Base-by-base conservation (phyloP, 2,113 vertebrate genomes). In the Calidris pugnax region DNA sequence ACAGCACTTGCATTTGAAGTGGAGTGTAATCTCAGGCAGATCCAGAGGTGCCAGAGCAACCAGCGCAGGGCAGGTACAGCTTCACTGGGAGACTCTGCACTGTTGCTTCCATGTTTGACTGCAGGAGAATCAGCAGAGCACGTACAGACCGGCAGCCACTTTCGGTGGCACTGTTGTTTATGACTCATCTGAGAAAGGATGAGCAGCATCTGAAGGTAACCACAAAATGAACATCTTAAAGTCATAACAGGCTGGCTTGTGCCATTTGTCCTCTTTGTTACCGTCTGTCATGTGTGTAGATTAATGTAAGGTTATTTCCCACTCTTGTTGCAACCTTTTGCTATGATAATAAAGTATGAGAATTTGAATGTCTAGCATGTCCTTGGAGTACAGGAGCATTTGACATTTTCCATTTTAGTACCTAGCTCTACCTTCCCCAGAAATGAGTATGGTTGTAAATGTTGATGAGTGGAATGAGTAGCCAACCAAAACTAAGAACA, bases 391-490 rank as follows among this genome's bases (percentile, higher is more conserved):
- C 53, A 81, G 72, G 39, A 90, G 28, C 7, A 6, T 87, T 96
- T 97, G 96, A 97, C 87, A 95, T 97, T 97, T 97, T 94, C 92
- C 43, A 13, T 63, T 96, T 97, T 96, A 97, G 55, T 39, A 90
- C 92, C 62, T 79, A 81, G 27, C 47, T 84, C 57, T 93, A 66
- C 63, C 82, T 85, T 96, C 53, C n/a, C 43, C 69, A 93, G 89
- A 91, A 96, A 89, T n/a, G 35, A 73, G 21, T 50, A 53, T 51
- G 51, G 68, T 57, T 96, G 85, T 96, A 97, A 96, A 96, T 75
- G 89, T 27, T 86, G 90, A 91, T 77, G 82, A 69, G 59, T 51
- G 7, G 68, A 95, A 91, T 76, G 57, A 92, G 41, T 83, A 90
- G 76, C 73, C 94, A 97, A 93, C 87, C 66, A 97, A 96, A 95